Evolutionary conservation across 2,113 vertebrate genomes (phyloP), one percentile per base, ranked within the genome.

Genomic region (Pomatorhinus ruficollis): DNA sequence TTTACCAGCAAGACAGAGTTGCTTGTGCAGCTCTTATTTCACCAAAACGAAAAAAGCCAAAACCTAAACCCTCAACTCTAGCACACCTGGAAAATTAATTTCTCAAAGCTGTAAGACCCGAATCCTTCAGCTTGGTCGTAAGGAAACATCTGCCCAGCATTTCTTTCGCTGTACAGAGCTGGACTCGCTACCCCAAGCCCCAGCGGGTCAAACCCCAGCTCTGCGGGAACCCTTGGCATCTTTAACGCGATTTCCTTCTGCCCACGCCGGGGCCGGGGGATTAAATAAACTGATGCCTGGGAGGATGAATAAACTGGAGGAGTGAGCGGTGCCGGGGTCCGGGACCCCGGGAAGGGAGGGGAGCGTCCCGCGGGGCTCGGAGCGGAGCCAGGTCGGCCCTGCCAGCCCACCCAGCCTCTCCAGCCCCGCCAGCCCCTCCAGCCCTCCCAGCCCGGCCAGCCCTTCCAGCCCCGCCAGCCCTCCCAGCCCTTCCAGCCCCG

Each of bases 261-360:
- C 54, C 60, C 72, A 1, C 19, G 11, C 24, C 15, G 24, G 5
- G 40, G 44, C 3, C 42, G 24, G 10, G 27, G 40, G 39, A 24
- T 35, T 8, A 6, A 50, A 11, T 12, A 2, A 40, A 25, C 44
- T 0, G 20, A 27, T 1, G 11, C 22, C 3, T 39, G 39, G 39
- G 39, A 39, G 39, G 39, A 39, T 39, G 39, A 39, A 39, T 39
- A 11, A 39, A 39, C 39, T 39, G 11, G 3, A n/a, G 59, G 59
- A 56, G 74, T 12, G 77, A 45, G 56, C 8, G 54, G 9, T 20
- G 13, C 8, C 5, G 45, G 40, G 45, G 30, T 25, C 40, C 33
- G 40, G 40, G 20, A 2, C 17, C 47, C 39, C 25, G 15, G 37
- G 25, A 10, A 3, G 30, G 33, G 24, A 4, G 53, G 40, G 24